Evolutionary conservation across 2,113 vertebrate species (phyloP).

Genomic region (Anseranas semipalmata): DNA sequence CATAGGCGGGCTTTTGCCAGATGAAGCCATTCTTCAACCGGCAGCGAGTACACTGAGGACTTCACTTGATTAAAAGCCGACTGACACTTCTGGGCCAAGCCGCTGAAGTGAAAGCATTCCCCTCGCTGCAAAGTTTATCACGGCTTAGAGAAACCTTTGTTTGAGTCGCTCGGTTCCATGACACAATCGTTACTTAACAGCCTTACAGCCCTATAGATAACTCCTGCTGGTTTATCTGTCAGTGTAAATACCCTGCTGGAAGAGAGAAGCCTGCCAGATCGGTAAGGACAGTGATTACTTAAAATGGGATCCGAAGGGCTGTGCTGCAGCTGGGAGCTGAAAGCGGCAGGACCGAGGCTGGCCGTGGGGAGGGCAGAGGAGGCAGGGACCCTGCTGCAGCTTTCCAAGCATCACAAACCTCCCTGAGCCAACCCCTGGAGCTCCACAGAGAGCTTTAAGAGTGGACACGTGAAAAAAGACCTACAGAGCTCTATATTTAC

Average conservation of each 20-base stretch:
- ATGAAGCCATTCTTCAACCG: neutral
- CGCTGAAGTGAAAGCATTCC: constrained; percentile 8
- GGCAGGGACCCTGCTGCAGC: neutral
- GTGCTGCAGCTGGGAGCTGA: neutral
- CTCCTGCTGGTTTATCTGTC: constrained; percentile 6
- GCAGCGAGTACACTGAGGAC: accelerated
- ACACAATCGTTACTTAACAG: constrained; percentile 22
- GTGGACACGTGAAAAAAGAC: neutral
- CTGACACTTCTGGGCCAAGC: neutral
- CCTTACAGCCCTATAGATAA: constrained; percentile 55
- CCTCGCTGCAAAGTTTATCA: neutral
- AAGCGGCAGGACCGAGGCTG: neutral
- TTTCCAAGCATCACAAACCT: neutral
- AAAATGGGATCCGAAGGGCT: neutral
- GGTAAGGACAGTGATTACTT: neutral
- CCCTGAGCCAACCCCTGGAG: neutral
- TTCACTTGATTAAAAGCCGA: neutral
- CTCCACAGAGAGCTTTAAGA: neutral
- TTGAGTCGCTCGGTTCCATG: neutral
- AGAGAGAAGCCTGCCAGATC: neutral
- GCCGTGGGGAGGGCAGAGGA: neutral
- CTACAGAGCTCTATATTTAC: too few species aligned
- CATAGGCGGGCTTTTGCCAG: neutral
- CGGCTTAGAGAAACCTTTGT: constrained; percentile 37
- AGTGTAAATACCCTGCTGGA: neutral